These are phyloP conservation scores for Polietes domitor DNA, from an alignment of 2,888 invertebrate genomes.

Conservation along the genomic window DNA sequence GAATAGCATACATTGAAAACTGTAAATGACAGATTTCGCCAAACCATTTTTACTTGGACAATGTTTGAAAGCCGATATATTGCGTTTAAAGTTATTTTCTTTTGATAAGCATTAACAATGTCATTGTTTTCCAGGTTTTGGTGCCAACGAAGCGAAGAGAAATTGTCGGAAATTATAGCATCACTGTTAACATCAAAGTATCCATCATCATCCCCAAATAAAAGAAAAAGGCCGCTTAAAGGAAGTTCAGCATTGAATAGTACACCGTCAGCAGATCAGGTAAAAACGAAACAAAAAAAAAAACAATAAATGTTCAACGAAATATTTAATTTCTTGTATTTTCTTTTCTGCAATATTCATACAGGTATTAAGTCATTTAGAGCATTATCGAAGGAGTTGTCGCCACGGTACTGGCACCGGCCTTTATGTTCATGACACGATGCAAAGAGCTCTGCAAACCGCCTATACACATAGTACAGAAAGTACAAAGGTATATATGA, in stretches of 20 bases:
- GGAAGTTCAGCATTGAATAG: conserved; percentile 87
- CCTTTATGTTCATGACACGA: conserved; percentile 93
- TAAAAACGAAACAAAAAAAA: conserved; percentile 72
- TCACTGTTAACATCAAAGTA: conserved; percentile 90
- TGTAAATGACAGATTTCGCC: no score
- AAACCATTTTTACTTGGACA: no score
- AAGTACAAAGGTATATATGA: conserved; percentile 85
- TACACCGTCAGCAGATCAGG: conserved; percentile 90
- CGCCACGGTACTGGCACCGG: conserved; percentile 85
- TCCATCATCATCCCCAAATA: conserved; percentile 94
- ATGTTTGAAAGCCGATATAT: no score
- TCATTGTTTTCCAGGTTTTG: conserved; percentile 84
- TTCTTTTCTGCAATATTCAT: no score
- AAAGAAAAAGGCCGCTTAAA: conserved; percentile 91
- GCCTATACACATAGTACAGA: conserved; percentile 94
- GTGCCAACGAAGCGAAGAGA: conserved; percentile 96
- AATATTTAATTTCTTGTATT: neutral
- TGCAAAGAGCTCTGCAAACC: conserved; percentile 94
- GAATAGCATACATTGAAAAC: no score
- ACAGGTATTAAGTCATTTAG: conserved; percentile 93
- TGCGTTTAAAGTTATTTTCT: no score
- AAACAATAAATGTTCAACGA: neutral
- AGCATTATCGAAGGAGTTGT: conserved; percentile 91
- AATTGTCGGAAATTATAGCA: conserved; percentile 90
- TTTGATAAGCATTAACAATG: no score